These are phyloP conservation scores for Drosophila acutilabella DNA, from an alignment of 2,888 invertebrate species.

Conservation along the genomic window DNA sequence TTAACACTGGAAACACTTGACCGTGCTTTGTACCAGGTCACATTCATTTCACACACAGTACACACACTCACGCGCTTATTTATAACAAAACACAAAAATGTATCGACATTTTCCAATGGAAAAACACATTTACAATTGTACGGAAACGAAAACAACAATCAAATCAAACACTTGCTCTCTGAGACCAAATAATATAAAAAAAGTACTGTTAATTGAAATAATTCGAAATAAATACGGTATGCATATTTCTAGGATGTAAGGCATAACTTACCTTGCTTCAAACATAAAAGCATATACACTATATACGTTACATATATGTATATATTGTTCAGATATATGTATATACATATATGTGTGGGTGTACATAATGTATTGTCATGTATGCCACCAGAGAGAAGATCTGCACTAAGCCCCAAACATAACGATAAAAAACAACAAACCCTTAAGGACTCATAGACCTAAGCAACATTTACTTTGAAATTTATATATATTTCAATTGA, in stretches of 20 bases:
- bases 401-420: slow-evolving; percentile 40
- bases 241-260: slow-evolving; percentile 51
- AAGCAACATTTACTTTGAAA: slow-evolving; percentile 33
- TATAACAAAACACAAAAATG: slow-evolving; percentile 1
- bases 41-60: slow-evolving; percentile 14
- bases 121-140: slow-evolving; percentile 12
- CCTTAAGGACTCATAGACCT: slow-evolving; percentile 28
- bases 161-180: slow-evolving; percentile 8
- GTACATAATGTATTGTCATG: slow-evolving; percentile 33
- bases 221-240: slow-evolving; percentile 23
- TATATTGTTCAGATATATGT: slow-evolving; percentile 9
- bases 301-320: slow-evolving; percentile 29
- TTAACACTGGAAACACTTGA: neutral
- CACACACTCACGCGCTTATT: slow-evolving; percentile 12
- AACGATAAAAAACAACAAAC: slow-evolving; percentile 4
- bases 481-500: slow-evolving; percentile 45
- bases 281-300: slow-evolving; percentile 61
- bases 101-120: slow-evolving; percentile 1
- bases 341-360: slow-evolving; percentile 18
- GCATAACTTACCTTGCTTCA: slow-evolving; percentile 58
- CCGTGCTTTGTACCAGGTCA: slow-evolving; percentile 28
- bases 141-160: slow-evolving; percentile 12
- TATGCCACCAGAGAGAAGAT: slow-evolving; percentile 24
- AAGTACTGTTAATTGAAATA: slow-evolving; percentile 14
- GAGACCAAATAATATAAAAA: slow-evolving; percentile 15